Evolutionary conservation across 2,113 vertebrate species (phyloP), one percentile per base, ranked within the genome.

Genomic region (Pipa parva): DNA sequence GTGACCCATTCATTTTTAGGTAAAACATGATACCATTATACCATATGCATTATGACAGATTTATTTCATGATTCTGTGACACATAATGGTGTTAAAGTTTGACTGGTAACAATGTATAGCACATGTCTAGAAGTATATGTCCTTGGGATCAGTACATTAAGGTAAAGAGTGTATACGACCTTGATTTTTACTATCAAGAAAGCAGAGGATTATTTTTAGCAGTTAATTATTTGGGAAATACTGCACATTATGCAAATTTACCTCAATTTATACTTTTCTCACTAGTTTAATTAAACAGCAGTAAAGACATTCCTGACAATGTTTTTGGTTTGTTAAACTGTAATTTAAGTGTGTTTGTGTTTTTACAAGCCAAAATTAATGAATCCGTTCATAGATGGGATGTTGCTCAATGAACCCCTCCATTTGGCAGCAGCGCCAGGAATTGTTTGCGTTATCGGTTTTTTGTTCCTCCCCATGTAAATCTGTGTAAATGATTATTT

Each of bases 401-500:
- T 55, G 45, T 4, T 51, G 56, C 37, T 3, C 58, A 26, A 45
- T 39, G 12, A 25, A 25, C n/a, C 24, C 13, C 36, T 26, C 7
- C 21, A 17, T 29, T 48, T 8, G 48, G 59, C 27, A 28, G 37
- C 24, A n/a, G 15, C 45, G 37, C 54, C 11, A 59, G 27, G 25
- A 20, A 4, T n/a, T 9, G 7, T 26, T 8, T 11, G 12, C 25
- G n/a, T 13, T 20, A 39, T 15, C 17, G 22, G 29, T 24, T 52
- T 59, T 37, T 77, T 28, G 56, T 69, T 69, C 65, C 57, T 69
- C 33, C 18, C 24, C 26, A 17, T 93, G 92, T 90, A 92, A 91
- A 94, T 92, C 91, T 93, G 86, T 93, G 91, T 93, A 92, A 90
- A 91, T 89, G 83, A 87, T 84, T 84, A 77, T 92, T 91, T 87